These are phyloP conservation scores for Hydrotaea diabolus DNA, from an alignment of 2,888 invertebrate species.

Conservation along the genomic window DNA sequence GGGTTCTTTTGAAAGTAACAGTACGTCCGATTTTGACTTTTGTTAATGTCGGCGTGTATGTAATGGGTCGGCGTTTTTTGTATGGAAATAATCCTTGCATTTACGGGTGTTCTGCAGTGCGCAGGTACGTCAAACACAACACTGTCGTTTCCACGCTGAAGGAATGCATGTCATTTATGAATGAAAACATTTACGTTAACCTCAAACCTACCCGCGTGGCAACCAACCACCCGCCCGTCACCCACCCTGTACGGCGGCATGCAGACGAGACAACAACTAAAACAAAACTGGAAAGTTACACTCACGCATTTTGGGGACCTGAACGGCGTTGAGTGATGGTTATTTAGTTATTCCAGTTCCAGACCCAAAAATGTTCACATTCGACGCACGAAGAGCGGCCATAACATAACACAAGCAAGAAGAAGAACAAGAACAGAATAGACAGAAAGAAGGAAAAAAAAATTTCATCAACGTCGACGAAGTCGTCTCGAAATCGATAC, in stretches of 20 bases:
- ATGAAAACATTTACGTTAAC: constrained; percentile 57
- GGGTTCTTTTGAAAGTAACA: background rate
- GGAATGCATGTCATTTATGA: constrained; percentile 58
- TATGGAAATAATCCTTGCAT: background rate
- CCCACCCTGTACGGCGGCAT: constrained; percentile 4
- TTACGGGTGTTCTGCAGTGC: constrained; percentile 19
- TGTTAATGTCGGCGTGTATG: background rate
- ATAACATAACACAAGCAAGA: background rate
- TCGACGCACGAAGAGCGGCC: constrained; percentile 44
- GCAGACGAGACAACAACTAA: constrained; percentile 16
- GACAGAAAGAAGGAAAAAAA: constrained; percentile 56
- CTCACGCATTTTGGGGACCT: constrained; percentile 65
- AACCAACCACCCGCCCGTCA: background rate
- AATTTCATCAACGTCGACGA: constrained; percentile 62
- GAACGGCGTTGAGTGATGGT: constrained; percentile 22
- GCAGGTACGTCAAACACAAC: constrained; percentile 54
- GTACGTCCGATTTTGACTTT: background rate
- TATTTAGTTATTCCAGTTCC: constrained; percentile 60
- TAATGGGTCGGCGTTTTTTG: too few relatives aligned
- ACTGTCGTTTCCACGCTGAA: constrained; percentile 45
- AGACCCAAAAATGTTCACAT: constrained; percentile 51
- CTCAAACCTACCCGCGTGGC: constrained; percentile 41
- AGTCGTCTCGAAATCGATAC: constrained; percentile 76
- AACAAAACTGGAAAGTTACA: constrained; percentile 61
- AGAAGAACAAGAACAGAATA: constrained; percentile 50